Base-by-base conservation (phyloP, 2,113 vertebrate species). In the Micronycteris hirsuta region DNA sequence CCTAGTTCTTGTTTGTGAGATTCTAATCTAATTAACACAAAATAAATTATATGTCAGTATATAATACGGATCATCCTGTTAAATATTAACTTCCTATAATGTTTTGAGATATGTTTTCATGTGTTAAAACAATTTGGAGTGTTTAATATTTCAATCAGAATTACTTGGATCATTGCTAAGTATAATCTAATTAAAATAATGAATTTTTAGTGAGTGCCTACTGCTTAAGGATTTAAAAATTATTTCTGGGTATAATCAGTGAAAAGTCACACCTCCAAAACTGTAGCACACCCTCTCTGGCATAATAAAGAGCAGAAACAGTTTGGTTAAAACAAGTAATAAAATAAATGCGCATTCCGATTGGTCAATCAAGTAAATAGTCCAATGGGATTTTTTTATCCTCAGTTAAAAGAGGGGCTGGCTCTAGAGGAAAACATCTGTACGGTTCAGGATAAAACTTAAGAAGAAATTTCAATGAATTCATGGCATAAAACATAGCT, bases 361-460 rank as follows among this genome's bases (percentile, higher is more conserved):
- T 65, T 63, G 22, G 31, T 93, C 83, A 56, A 58, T 54, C 58
- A 74, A 33, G 77, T 11, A 76, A 93, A 85, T 52, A 88, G 45
- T 91, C 58, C 67, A 95, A 86, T 76, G n/a, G n/a, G 47, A 0
- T 76, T 86, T 73, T 97, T 95, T 94, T 81, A 1, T 70, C 56
- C 73, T 91, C 78, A 76, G 33, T 90, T 96, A 86, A 80, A 56
- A 89, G 71, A 71, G 17, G 4, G 36, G 3, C 58, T 70, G 38
- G 26, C 41, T 83, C 49, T 86, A 4, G 8, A 36, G 86, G 74
- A 86, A 95, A 97, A 95, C 24, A 91, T 28, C 24, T 89, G 54
- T 13, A 54, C 70, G 86, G 65, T 82, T 95, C 47, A 96, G 95
- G 86, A 93, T 83, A 90, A 78, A 73, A 91, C 54, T 83, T 86